Evolutionary conservation across 2,113 vertebrate genomes (phyloP).

Genomic region (Zosterops borbonicus): DNA sequence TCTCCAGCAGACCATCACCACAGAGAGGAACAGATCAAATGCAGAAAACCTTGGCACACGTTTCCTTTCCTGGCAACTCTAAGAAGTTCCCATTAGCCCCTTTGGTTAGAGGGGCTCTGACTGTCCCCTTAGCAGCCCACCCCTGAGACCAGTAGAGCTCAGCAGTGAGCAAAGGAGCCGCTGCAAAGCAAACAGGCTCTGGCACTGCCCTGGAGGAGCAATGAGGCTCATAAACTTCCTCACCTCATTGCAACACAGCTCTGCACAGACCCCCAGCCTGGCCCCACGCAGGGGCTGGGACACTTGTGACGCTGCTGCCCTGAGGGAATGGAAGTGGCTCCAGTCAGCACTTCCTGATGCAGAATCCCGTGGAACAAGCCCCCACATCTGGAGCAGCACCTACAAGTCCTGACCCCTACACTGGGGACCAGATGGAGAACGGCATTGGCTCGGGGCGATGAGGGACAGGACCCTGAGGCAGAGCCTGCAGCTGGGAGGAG

Average conservation of each 20-base stretch:
- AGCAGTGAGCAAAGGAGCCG: neutral
- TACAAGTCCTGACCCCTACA: neutral
- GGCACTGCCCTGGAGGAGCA: neutral
- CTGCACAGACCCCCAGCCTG: neutral
- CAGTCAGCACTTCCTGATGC: fast-evolving
- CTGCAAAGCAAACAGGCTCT: neutral
- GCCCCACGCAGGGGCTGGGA: neutral
- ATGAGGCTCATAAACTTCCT: neutral
- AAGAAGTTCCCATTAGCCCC: neutral
- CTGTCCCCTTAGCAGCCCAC: neutral
- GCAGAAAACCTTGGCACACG: fast-evolving
- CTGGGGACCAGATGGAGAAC: fast-evolving
- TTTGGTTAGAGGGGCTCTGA: neutral
- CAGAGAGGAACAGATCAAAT: neutral
- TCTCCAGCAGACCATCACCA: neutral
- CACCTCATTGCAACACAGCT: neutral
- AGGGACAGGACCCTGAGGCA: neutral
- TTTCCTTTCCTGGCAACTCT: neutral
- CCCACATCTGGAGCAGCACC: neutral
- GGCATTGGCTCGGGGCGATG: fast-evolving
- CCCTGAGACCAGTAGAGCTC: neutral
- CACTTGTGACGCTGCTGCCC: fast-evolving
- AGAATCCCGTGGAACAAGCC: fast-evolving
- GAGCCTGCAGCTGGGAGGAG: neutral
- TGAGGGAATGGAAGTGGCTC: neutral